Evolutionary conservation across 2,113 vertebrate genomes (phyloP), one percentile per base, ranked within the genome.

Genomic region (Ursus arctos): DNA sequence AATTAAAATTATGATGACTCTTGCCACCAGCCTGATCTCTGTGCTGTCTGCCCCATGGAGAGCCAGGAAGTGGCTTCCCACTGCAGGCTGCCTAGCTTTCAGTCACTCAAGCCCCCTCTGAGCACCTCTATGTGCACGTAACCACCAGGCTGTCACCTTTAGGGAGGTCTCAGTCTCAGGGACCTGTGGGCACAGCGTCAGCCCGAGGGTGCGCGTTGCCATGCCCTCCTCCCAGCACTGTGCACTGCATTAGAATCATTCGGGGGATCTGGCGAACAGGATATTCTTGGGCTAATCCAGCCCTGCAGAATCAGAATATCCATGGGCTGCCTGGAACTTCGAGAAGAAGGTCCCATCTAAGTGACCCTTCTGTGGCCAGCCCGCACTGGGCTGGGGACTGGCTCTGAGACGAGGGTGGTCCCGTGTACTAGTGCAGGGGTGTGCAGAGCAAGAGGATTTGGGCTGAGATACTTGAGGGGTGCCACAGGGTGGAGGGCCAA

Each of bases 371-470:
- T 26, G 2, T 6, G 21, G 40, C 59, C 33, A 21, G 24, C 59
- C 36, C 4, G 1, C 61, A 8, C 14, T 6, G 19, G 18, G 28
- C n/a, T 51, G 6, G 36, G 12, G 31, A 22, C 67, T 15, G 61
- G n/a, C 16, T 28, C n/a, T 21, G 33, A 92, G 88, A 36, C 13
- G 0, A 0, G 26, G 26, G 28, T 14, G 21, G 4, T 7, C 31
- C 55, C 8, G 2, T 1, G 31, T 18, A 4, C 16, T 19, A 11
- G 36, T 0, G 2, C 0, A 0, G 71, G 5, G 19, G 12, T 40
- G 19, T 51, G 22, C 10, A 6, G 22, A 93, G 87, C 26, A 55
- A 8, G 21, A 33, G 7, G 7, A 40, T 69, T 79, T 81, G 53
- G 36, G 13, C 43, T n/a, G 36, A 53, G 63, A 53, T 11, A 26